phyloP scores from a whole-genome alignment of 2,113 vertebrate genomes.

The Dicrurus megarhynchus region DNA sequence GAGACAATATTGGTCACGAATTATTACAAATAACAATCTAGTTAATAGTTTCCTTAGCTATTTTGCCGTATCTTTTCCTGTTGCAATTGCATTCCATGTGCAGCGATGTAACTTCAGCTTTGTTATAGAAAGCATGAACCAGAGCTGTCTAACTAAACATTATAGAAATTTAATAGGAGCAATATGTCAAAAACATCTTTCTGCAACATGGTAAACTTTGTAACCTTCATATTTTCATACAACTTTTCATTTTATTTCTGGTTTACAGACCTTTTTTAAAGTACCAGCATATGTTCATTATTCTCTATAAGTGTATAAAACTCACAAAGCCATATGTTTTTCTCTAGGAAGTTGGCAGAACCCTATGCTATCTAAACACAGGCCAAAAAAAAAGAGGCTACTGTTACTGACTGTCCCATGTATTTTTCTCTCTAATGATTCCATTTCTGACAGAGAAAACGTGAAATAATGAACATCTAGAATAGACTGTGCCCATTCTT shows the following conservation, averaged over 20 bases:
- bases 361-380: not conserved
- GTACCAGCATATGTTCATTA: not conserved
- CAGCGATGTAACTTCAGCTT: not conserved
- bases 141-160: not conserved
- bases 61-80: not conserved
- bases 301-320: not conserved
- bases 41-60: not conserved
- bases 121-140: not conserved
- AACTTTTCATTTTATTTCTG: slow-evolving; percentile 4
- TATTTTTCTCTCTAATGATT: not conserved
- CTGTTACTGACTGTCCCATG: not conserved
- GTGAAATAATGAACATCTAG: not conserved
- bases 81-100: not conserved
- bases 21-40: not conserved
- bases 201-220: not conserved
- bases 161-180: not conserved
- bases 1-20: not conserved
- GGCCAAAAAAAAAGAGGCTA: not conserved
- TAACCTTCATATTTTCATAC: not conserved
- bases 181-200: not conserved
- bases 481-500: not conserved
- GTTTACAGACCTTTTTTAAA: not conserved
- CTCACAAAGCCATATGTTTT: not conserved
- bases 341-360: not conserved
- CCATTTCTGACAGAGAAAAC: not conserved